phyloP scores from a whole-genome alignment of 2,797 vertebrate species.

The Chelidonichthys spinosus region DNA sequence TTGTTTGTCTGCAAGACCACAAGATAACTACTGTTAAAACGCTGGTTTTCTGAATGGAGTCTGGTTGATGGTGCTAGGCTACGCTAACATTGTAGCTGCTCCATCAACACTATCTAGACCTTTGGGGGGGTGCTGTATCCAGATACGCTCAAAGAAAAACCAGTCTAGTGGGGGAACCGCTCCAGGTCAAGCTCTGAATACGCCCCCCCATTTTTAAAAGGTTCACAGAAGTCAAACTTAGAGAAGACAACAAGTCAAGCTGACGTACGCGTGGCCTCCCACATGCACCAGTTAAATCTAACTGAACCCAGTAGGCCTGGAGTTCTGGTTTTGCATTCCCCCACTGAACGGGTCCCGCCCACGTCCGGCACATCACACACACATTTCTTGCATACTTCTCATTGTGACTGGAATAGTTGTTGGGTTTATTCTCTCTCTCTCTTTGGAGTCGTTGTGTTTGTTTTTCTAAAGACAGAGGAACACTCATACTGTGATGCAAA shows the following conservation, averaged over 20 bases:
- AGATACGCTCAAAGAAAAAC: no score
- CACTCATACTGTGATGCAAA: conserved; percentile 25
- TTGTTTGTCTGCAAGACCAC: no score
- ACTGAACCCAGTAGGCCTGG: conserved; percentile 51
- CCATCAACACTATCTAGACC: no score
- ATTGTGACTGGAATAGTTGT: conserved; percentile 64
- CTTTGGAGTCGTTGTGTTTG: conserved; percentile 26
- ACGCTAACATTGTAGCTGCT: no score
- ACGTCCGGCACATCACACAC: conserved; percentile 61
- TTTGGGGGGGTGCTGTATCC: no score
- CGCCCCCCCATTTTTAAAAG: not conserved
- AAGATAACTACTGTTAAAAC: no score
- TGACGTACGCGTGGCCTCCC: not conserved
- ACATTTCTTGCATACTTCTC: conserved; percentile 74
- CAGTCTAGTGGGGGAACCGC: no score
- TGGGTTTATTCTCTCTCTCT: no score
- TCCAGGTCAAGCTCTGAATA: not conserved
- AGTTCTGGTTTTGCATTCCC: conserved; percentile 53
- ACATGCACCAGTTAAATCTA: conserved; percentile 41
- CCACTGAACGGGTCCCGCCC: conserved; percentile 46
- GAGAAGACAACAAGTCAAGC: not conserved
- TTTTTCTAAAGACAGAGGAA: conserved; percentile 19
- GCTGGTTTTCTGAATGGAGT: no score
- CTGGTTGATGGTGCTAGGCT: no score
- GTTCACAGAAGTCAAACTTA: not conserved